A percentile compares a stretch with the other conserved stretches of the same genome.
phyloP scores from a whole-genome alignment of 37 sponge, comb jelly and placozoan species.

The Agelas oroides region DNA sequence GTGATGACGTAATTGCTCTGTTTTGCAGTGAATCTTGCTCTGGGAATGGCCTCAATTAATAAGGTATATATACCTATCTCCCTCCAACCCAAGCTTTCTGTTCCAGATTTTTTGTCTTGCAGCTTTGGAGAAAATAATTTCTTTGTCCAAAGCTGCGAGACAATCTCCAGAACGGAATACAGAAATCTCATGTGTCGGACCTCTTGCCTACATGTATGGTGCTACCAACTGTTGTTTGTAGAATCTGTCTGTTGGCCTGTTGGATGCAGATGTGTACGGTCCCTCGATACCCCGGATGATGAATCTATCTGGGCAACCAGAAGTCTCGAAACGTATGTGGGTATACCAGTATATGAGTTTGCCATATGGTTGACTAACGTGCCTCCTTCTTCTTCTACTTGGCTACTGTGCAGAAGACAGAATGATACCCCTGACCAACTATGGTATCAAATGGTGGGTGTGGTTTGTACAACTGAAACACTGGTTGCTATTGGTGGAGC shows the following conservation, averaged over 20 bases:
- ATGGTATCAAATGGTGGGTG: constrained; percentile 90
- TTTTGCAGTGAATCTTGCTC: constrained; percentile 61
- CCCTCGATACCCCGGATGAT: constrained; percentile 96
- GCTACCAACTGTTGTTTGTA: not conserved
- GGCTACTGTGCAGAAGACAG: constrained; percentile 58
- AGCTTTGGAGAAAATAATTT: too few relatives aligned
- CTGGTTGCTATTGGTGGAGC: too few relatives aligned
- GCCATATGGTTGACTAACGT: not conserved
- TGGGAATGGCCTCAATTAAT: constrained; percentile 49
- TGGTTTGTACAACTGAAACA: not conserved
- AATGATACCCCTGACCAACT: constrained; percentile 92
- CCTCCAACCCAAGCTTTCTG: too few relatives aligned
- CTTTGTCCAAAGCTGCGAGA: too few relatives aligned
- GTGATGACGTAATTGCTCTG: not conserved
- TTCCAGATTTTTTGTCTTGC: too few relatives aligned
- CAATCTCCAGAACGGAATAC: too few relatives aligned
- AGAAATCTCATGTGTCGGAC: too few relatives aligned
- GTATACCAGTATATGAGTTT: too few relatives aligned
- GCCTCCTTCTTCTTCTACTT: not conserved
- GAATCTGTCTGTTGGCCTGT: constrained; percentile 81
- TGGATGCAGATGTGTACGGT: constrained; percentile 99
- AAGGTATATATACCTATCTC: constrained; percentile 10
- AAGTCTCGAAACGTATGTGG: constrained; percentile 80
- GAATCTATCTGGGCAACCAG: constrained; percentile 87
- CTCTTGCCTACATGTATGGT: too few relatives aligned